Percentiles rank a stretch among this genome's conserved stretches.
phyloP scores from a whole-genome alignment of 1,140 invertebrate genomes.

The Protaetia brevitarsis region DNA sequence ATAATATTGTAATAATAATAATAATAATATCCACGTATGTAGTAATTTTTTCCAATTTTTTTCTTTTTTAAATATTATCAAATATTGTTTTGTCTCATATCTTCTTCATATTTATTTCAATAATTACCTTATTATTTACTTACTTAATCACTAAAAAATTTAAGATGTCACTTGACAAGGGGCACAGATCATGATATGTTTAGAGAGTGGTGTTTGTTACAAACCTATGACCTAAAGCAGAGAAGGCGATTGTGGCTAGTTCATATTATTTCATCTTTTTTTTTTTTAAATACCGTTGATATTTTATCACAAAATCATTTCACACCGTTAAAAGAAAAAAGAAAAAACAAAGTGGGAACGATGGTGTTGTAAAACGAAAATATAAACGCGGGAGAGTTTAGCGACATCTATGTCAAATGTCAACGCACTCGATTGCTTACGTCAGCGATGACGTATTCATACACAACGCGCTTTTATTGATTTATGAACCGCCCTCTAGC shows the following conservation, averaged over 20 bases:
- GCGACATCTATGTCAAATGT: too few relatives aligned
- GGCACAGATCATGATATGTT: constrained; percentile 54
- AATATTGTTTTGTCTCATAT: constrained; percentile 41
- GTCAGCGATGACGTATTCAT: too few relatives aligned
- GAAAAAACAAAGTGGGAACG: not conserved
- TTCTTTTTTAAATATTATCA: constrained; percentile 49
- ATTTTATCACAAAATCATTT: constrained; percentile 47
- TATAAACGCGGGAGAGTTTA: too few relatives aligned
- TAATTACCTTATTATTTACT: too few relatives aligned
- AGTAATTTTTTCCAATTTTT: constrained; percentile 11
- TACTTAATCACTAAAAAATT: constrained; percentile 49
- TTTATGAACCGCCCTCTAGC: too few relatives aligned
- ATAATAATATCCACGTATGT: constrained; percentile 44
- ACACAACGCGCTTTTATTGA: too few relatives aligned
- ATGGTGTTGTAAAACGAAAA: too few relatives aligned
- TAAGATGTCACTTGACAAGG: constrained; percentile 52
- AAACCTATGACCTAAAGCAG: constrained; percentile 50
- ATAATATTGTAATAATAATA: constrained; percentile 29
- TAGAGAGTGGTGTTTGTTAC: constrained; percentile 51
- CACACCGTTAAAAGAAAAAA: not conserved
- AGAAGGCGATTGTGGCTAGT: constrained; percentile 52
- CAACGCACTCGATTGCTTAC: too few relatives aligned
- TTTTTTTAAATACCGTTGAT: constrained; percentile 43
- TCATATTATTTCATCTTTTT: constrained; percentile 32
- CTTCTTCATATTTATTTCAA: not conserved